phyloP scores from a whole-genome alignment of 2,888 invertebrate species.

The Tigriopus californicus region DNA sequence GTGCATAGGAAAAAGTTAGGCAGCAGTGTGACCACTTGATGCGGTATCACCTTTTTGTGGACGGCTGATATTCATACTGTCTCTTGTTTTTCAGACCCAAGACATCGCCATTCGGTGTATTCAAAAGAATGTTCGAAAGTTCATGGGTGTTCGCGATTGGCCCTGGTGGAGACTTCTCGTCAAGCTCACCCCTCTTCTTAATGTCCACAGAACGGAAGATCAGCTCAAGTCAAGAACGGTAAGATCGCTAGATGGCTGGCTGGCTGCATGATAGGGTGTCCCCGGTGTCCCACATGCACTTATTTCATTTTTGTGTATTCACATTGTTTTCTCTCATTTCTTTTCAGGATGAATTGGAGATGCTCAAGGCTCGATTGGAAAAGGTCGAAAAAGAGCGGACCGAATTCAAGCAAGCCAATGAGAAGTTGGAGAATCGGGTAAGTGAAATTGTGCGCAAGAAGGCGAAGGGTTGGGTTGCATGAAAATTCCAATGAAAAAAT shows the following conservation, averaged over 20 bases:
- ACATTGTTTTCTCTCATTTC: constrained; percentile 12
- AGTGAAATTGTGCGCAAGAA: constrained; percentile 25
- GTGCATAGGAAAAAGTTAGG: no score
- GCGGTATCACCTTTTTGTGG: no score
- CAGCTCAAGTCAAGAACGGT: constrained; percentile 45
- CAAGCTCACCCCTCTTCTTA: constrained; percentile 71
- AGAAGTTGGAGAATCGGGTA: constrained; percentile 78
- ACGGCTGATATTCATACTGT: no score
- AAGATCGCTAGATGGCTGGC: background rate
- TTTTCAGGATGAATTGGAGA: constrained; percentile 62
- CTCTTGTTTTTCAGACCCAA: constrained; percentile 40
- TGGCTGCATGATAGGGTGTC: background rate
- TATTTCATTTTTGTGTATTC: background rate
- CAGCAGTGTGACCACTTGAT: no score
- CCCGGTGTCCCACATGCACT: background rate
- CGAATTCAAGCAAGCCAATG: constrained; percentile 66
- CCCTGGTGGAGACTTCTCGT: constrained; percentile 88
- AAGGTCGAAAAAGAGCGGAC: constrained; percentile 68
- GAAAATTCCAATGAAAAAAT: no score
- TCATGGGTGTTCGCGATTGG: constrained; percentile 81
- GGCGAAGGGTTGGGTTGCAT: no score
- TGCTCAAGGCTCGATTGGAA: constrained; percentile 57
- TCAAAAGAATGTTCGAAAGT: constrained; percentile 80
- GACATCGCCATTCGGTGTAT: constrained; percentile 77
- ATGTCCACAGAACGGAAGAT: constrained; percentile 84